These are phyloP conservation scores for Eumeta japonica DNA, from an alignment of 1,140 invertebrate species.

Conservation along the genomic window DNA sequence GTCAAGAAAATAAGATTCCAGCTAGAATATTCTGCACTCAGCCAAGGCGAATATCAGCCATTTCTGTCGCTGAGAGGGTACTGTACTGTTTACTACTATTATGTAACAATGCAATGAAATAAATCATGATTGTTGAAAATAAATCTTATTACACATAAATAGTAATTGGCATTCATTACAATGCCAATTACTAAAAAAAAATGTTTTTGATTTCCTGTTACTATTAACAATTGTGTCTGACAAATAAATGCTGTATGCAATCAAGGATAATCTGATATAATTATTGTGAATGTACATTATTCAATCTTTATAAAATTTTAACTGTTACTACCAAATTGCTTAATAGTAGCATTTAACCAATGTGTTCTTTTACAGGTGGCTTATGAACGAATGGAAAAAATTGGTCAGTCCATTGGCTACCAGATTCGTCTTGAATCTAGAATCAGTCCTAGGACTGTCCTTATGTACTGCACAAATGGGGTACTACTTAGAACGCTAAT, in stretches of 20 bases:
- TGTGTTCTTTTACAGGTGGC: slow-evolving; percentile 58
- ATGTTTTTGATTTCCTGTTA: too few relatives aligned
- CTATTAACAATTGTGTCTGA: too few relatives aligned
- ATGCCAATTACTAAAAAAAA: not conserved
- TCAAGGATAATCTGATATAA: too few relatives aligned
- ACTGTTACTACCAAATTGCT: too few relatives aligned
- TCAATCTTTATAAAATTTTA: too few relatives aligned
- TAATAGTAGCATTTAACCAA: too few relatives aligned
- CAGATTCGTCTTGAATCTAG: slow-evolving; percentile 87
- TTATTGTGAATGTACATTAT: too few relatives aligned
- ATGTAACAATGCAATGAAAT: too few relatives aligned
- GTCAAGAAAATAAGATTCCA: slow-evolving; percentile 60
- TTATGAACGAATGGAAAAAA: slow-evolving; percentile 80
- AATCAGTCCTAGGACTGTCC: slow-evolving; percentile 74
- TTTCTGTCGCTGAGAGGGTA: slow-evolving; percentile 77
- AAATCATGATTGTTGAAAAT: not conserved
- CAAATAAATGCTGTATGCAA: too few relatives aligned
- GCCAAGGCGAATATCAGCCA: slow-evolving; percentile 86
- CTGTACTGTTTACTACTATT: slow-evolving; percentile 6
- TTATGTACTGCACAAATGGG: slow-evolving; percentile 91
- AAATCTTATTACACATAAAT: not conserved
- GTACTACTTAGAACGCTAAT: slow-evolving; percentile 85
- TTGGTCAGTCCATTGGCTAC: slow-evolving; percentile 89
- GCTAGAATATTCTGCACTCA: slow-evolving; percentile 92
- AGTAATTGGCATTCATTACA: not conserved